Conservation (phyloP, 2,888 invertebrate species). For the Scaptomyza cyrtandrae region DNA sequence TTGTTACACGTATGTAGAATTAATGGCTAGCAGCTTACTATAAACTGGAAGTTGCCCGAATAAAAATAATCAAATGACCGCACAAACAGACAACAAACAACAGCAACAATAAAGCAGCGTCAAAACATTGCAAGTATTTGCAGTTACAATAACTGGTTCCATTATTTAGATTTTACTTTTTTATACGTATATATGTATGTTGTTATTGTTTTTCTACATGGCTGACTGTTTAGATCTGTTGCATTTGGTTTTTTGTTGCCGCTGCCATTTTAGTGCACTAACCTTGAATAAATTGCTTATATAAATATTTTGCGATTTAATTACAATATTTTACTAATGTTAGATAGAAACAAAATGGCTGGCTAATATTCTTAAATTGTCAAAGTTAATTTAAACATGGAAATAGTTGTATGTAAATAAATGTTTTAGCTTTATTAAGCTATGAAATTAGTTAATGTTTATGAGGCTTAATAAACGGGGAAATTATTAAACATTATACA, state of each 20-base stretch:
- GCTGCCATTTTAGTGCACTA: constrained; percentile 61
- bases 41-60: constrained; percentile 72
- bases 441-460: no score
- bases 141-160: constrained; percentile 75
- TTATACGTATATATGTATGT: neutral
- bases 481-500: no score
- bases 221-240: constrained; percentile 40
- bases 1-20: constrained; percentile 8
- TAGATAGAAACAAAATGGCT: constrained; percentile 16
- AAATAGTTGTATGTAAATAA: neutral
- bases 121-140: constrained; percentile 48
- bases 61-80: constrained; percentile 74
- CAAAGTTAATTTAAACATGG: neutral
- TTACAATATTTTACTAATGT: constrained; percentile 55
- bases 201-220: constrained; percentile 35
- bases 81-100: constrained; percentile 39
- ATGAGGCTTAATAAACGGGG: no score
- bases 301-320: constrained; percentile 44
- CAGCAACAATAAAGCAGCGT: constrained; percentile 34
- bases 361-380: neutral
- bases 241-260: constrained; percentile 34
- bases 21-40: constrained; percentile 39
- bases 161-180: constrained; percentile 49
- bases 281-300: constrained; percentile 58
- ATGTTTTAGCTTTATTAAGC: no score